phyloP scores from a whole-genome alignment of 1,140 invertebrate genomes.

The Heliothis virescens region DNA sequence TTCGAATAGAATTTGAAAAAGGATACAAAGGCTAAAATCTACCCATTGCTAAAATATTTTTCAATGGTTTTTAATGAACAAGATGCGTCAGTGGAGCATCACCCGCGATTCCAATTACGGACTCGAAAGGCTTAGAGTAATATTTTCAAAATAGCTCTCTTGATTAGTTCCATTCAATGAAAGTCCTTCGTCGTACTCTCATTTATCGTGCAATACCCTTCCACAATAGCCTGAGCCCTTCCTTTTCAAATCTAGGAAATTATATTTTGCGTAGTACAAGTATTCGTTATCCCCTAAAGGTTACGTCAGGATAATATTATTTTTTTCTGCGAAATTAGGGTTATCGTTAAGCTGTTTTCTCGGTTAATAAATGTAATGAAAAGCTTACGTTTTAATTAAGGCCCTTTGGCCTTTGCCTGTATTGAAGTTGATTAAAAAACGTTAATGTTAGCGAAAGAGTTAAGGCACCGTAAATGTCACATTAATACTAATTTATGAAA shows the following conservation, averaged over 20 bases:
- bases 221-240: not conserved
- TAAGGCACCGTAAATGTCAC: not conserved
- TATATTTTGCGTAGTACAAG: not conserved
- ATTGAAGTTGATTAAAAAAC: too few species aligned
- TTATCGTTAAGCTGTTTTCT: too few species aligned
- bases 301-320: not conserved
- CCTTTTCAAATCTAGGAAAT: not conserved
- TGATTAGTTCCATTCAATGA: constrained; percentile 17
- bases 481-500: not conserved
- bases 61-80: not conserved
- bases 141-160: constrained; percentile 7
- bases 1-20: too few species aligned
- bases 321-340: not conserved
- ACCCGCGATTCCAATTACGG: constrained; percentile 42
- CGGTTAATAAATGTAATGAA: not conserved
- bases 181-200: not conserved
- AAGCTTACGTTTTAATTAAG: too few species aligned
- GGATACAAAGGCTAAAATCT: too few species aligned
- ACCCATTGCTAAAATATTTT: not conserved
- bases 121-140: not conserved
- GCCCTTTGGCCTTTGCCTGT: too few species aligned
- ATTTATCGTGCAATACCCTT: not conserved
- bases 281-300: not conserved
- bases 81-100: not conserved
- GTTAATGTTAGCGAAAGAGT: not conserved